Evolutionary conservation across 2,797 vertebrate species (phyloP), one percentile per base, ranked within the genome.

Genomic region (Poeciliopsis presidionis): DNA sequence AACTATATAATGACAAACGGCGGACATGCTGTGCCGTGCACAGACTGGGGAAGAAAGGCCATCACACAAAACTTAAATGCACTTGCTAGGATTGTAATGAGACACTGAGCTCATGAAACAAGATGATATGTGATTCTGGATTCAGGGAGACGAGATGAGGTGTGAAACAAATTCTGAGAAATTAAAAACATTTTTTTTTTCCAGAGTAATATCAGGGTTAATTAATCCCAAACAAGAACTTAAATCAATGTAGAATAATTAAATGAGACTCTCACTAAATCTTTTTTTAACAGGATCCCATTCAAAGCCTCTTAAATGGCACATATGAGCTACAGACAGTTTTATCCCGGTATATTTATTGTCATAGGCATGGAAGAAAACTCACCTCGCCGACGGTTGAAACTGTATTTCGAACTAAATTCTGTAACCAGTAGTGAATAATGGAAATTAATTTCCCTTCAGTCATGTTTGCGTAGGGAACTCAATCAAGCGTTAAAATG

Each of bases 381-480:
- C 33, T 28, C 51, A 3, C 39, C 84, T 51, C 67, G 71, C 18
- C 70, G 43, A 75, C 22, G 16, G 28, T 81, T 78, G 47, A 71
- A 59, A 55, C 18, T 0, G 30, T 80, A 67, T 43, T 81, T 28
- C 18, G 61, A 87, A 79, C 80, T 43, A 72, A 30, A 80, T 74
- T 70, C 74, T 84, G 73, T 75, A 49, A 80, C 41, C 6, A 46
- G 65, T 74, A 61, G 43, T 49, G 16, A 46, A 59, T 75, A 78
- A 73, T n/a, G 77, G 69, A 77, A 80, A 76, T 41, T 0, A 76
- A 84, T 76, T 84, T 83, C n/a, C 51, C 12, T 75, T 75, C 74
- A 63, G 2, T 77, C 76, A 69, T 49, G 18, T 67, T 82, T 75
- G 55, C 79, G n/a, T 65, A 76, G 77, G 46, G 18, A 43, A 61